Conservation (phyloP, 2,797 vertebrate genomes). For the Gymnocypris eckloni region DNA sequence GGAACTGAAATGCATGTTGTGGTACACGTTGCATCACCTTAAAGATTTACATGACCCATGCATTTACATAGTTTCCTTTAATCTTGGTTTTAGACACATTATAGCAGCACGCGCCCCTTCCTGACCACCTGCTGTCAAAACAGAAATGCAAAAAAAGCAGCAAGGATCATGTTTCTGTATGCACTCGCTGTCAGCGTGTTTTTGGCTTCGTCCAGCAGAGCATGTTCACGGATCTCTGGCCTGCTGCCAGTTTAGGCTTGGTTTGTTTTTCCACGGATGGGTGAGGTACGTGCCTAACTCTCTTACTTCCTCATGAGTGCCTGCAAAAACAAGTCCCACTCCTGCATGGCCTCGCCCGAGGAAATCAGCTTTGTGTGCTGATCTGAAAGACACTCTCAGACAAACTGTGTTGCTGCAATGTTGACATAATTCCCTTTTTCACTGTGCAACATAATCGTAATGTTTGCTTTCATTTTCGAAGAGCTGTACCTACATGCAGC, state of each 20-base stretch:
- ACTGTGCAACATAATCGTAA: neutral
- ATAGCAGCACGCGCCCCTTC: neutral
- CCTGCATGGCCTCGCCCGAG: conserved; percentile 80
- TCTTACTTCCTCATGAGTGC: conserved; percentile 86
- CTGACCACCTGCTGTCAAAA: conserved; percentile 18
- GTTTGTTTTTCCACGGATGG: conserved; percentile 71
- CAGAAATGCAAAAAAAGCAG: neutral
- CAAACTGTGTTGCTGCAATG: conserved; percentile 2
- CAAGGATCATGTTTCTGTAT: conserved; percentile 16
- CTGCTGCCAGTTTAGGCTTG: conserved; percentile 32
- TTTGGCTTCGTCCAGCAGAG: conserved; percentile 15
- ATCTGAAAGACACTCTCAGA: neutral
- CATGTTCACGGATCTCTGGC: conserved; percentile 49
- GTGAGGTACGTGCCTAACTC: conserved; percentile 83
- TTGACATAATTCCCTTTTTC: conserved; percentile 24
- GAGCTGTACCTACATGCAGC: neutral
- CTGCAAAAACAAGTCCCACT: conserved; percentile 86
- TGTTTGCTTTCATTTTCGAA: neutral
- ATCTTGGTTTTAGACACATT: neutral
- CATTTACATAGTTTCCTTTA: neutral
- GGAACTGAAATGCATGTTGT: conserved; percentile 49
- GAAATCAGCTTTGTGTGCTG: neutral
- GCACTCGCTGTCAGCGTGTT: conserved; percentile 23
- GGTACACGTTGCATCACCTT: conserved; percentile 26
- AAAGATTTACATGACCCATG: conserved; percentile 28